These are phyloP conservation scores for Delichon dasypus DNA, from an alignment of 2,797 vertebrate genomes.

Conservation along the genomic window DNA sequence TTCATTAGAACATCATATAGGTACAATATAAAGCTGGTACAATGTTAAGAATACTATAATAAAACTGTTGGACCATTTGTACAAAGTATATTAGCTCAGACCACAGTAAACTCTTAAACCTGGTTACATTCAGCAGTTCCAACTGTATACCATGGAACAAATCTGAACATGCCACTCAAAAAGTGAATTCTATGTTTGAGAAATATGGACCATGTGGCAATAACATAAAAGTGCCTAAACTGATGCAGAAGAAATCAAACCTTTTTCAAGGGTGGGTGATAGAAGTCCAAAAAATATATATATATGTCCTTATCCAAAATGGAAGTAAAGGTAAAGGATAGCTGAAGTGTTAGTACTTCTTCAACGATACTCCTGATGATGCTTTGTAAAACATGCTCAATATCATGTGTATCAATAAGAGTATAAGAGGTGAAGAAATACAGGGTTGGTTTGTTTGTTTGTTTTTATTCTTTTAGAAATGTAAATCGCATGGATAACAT, in stretches of 20 bases:
- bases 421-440: background rate
- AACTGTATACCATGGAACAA: background rate
- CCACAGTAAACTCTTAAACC: background rate
- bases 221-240: background rate
- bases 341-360: background rate
- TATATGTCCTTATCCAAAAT: rapidly evolving
- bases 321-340: background rate
- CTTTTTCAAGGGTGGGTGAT: background rate
- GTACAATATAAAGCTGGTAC: constrained; percentile 5
- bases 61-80: constrained; percentile 29
- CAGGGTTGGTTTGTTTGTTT: too few relatives aligned
- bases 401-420: background rate
- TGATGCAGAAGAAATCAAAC: background rate
- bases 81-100: constrained; percentile 30
- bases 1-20: background rate
- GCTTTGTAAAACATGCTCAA: background rate
- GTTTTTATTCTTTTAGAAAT: background rate
- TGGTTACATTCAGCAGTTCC: background rate
- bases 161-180: background rate
- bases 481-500: background rate
- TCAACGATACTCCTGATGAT: background rate
- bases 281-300: background rate
- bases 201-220: background rate
- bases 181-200: background rate
- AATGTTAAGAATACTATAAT: background rate